Base-by-base conservation (phyloP, 2,888 invertebrate species). In the Zele albiditarsus region DNA sequence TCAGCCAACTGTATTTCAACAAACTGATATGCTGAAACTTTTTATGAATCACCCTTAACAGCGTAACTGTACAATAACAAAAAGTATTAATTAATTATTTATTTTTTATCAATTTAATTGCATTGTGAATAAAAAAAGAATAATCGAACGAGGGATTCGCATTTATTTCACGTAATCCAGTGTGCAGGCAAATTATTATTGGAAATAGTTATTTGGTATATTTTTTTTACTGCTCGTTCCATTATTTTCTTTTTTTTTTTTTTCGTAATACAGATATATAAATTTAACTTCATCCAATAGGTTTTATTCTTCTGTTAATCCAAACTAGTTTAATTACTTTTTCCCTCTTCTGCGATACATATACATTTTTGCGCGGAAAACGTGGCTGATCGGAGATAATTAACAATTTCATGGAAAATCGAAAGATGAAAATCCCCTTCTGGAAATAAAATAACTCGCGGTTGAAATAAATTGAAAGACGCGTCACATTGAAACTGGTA, bases 401-500 rank as follows among this genome's bases (percentile, higher is more conserved):
- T 74, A 74, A 74, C 63, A 70, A 70, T 74, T 74, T 74, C 63
- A 28, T 33, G 53, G 27, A 67, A 67, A 70, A 74, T 74, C 74
- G 74, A 63, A 70, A 69, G 69, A 70, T 74, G 63, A 53, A 70
- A 74, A 70, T 74, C 49, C 68, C 31, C 46, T 60, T 20, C 14
- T 23, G 46, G 60, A 33, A 60, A 73, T 68, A 38, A 68, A 68
- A 68, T 68, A 62, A 73, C n/a, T n/a, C 31, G 28, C 20, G 42
- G 60, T 60, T 49, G 58, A 62, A 73, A 73, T 46, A 73, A 73
- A 68, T 68, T 38, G 60, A 73, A 42, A 60, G 60, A 60, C 71
- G 58, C 70, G 60, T 28, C 57, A 53, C 57, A 69, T 57, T 23
- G 57, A 57, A 57, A 57, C 57, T 31, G 12, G 69, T 69, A 69